Percentiles rank a stretch among this genome's conserved stretches.
phyloP scores from a whole-genome alignment of 2,113 vertebrate genomes.

The Egretta garzetta region DNA sequence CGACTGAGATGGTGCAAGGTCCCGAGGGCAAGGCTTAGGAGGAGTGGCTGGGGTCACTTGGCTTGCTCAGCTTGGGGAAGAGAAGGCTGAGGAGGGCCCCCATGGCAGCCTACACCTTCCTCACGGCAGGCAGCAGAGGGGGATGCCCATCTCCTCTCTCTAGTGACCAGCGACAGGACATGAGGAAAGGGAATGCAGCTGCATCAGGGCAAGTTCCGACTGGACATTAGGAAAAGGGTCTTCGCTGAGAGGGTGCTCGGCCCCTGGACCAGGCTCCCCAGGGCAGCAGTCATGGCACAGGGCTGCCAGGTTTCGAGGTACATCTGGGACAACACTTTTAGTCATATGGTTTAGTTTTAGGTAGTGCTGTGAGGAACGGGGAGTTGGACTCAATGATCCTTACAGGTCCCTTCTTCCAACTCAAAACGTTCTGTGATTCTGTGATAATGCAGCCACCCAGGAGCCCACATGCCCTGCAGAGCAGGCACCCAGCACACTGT shows the following conservation, averaged over 20 bases:
- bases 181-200: neutral
- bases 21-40: neutral
- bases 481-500: neutral
- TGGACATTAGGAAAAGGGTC: neutral
- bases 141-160: neutral
- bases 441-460: neutral
- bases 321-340: neutral
- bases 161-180: neutral
- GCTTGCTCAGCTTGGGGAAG: neutral
- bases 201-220: neutral
- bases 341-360: neutral
- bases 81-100: neutral
- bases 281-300: neutral
- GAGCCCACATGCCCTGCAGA: neutral
- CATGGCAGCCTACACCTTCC: neutral
- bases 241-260: neutral
- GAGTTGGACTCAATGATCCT: neutral
- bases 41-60: neutral
- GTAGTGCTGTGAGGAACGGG: neutral
- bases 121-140: neutral
- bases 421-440: neutral
- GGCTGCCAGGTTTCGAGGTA: neutral
- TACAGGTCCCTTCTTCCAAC: neutral
- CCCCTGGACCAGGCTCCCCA: neutral
- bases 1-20: neutral